These are phyloP conservation scores for Axis porcinus DNA, from an alignment of 2,113 vertebrate species.

Conservation along the genomic window DNA sequence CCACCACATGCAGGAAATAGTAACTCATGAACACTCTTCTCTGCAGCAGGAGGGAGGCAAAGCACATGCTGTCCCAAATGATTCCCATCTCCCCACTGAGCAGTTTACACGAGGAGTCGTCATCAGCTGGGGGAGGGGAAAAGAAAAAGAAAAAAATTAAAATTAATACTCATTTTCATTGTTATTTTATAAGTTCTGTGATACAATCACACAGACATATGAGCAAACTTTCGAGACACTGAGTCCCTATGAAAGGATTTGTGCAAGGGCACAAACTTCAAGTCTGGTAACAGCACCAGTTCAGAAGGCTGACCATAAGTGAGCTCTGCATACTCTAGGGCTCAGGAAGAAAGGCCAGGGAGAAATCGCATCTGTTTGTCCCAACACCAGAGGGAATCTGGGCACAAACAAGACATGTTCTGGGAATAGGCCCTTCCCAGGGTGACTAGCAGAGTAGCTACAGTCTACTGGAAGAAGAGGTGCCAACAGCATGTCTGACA, in stretches of 20 bases:
- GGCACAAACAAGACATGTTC: background rate
- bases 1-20: conserved; percentile 97
- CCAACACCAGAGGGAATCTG: background rate
- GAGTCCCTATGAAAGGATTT: background rate
- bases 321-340: background rate
- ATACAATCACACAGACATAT: background rate
- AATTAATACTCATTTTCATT: background rate
- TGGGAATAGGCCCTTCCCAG: too few relatives aligned
- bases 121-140: conserved; percentile 76
- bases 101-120: conserved; percentile 85
- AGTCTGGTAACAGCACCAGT: background rate
- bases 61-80: conserved; percentile 99
- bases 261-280: background rate
- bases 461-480: background rate
- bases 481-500: background rate
- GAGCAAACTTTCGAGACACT: background rate
- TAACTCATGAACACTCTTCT: conserved; percentile 99
- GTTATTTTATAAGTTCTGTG: background rate
- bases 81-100: conserved; percentile 95
- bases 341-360: background rate
- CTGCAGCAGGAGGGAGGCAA: conserved; percentile 95
- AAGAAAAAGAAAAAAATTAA: background rate
- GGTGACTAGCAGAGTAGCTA: background rate
- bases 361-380: background rate
- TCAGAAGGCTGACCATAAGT: background rate